Base-by-base conservation (phyloP, 2,113 vertebrate genomes). In the Scopus umbretta region DNA sequence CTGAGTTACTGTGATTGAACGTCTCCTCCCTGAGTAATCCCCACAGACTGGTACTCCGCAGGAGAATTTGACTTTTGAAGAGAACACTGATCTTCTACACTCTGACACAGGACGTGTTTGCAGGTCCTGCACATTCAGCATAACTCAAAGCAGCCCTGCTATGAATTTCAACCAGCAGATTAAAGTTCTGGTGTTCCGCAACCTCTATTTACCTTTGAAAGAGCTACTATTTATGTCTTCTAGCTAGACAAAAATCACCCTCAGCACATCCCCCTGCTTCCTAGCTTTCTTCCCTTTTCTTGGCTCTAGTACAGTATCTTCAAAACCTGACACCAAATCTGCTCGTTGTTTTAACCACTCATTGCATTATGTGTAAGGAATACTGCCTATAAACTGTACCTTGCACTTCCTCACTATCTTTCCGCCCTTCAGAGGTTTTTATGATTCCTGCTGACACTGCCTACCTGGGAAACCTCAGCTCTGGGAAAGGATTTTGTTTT, bases 371-470 rank as follows among this genome's bases (percentile, higher is more conserved):
- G 63, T 18, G 75, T 42, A 83, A 88, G 53, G 34, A 83, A 92
- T 34, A 62, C 55, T 71, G 75, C 83, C 45, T 45, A 74, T 38
- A 55, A 93, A 80, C 29, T 4, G 0, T 4, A 5, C 8, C 58
- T 73, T 56, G 66, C 9, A 47, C 49, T 90, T 61, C 45, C 59
- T 7, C 25, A 21, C 27, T 8, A 4, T 18, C 65, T 56, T 84
- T 29, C 61, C 90, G 90, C 55, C 81, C 85, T 93, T 88, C 90
- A 55, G 38, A 81, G 21, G 42, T 30, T 86, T 43, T 74, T 58
- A 29, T 14, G 5, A 4, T 50, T 92, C 74, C 56, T 90, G 78
- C 94, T 95, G 88, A 85, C 26, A 9, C n/a, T 90, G 85, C 43
- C 61, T 59, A 52, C 62, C 74, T 47, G 43, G 7, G 10, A 91